Conservation (phyloP, 2,113 vertebrate species). For the Grammatotria lemairii region DNA sequence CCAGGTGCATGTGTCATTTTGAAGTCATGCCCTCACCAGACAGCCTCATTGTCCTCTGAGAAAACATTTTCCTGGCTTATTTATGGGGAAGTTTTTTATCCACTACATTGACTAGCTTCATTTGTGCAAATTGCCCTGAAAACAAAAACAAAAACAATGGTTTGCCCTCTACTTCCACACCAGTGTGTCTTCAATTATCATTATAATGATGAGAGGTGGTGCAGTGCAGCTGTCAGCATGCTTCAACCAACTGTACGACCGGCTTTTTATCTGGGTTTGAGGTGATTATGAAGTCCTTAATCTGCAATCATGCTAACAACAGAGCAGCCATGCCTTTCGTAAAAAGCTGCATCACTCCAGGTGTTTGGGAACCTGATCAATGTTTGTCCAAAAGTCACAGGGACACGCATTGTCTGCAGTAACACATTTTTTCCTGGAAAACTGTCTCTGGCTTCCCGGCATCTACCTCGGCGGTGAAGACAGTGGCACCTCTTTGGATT, state of each 20-base stretch:
- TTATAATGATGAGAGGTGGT: slow-evolving; percentile 28
- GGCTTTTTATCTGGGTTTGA: slow-evolving; percentile 7
- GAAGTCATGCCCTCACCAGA: slow-evolving; percentile 22
- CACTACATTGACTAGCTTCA: slow-evolving; percentile 24
- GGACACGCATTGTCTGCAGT: slow-evolving; percentile 49
- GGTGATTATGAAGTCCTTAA: slow-evolving; percentile 17
- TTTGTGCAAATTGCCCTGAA: slow-evolving; percentile 33
- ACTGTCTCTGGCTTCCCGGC: slow-evolving; percentile 60
- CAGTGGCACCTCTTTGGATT: slow-evolving; percentile 62
- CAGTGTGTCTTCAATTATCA: slow-evolving; percentile 13
- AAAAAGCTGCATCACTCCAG: slow-evolving; percentile 22
- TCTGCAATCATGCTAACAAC: slow-evolving; percentile 29
- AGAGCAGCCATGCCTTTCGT: not conserved
- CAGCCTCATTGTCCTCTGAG: slow-evolving; percentile 31
- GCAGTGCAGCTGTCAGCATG: not conserved
- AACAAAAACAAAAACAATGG: slow-evolving; percentile 1
- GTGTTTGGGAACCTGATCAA: slow-evolving; percentile 48
- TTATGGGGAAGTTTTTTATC: slow-evolving; percentile 27
- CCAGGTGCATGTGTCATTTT: slow-evolving; percentile 32
- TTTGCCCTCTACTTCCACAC: slow-evolving; percentile 14
- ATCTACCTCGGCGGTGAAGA: slow-evolving; percentile 50
- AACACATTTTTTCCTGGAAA: slow-evolving; percentile 68
- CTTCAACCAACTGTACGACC: not conserved
- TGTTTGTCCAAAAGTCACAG: slow-evolving; percentile 50
- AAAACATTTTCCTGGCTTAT: slow-evolving; percentile 33